Conservation (phyloP, 2,888 invertebrate genomes). For the Mongoloraphidia duomilia region DNA sequence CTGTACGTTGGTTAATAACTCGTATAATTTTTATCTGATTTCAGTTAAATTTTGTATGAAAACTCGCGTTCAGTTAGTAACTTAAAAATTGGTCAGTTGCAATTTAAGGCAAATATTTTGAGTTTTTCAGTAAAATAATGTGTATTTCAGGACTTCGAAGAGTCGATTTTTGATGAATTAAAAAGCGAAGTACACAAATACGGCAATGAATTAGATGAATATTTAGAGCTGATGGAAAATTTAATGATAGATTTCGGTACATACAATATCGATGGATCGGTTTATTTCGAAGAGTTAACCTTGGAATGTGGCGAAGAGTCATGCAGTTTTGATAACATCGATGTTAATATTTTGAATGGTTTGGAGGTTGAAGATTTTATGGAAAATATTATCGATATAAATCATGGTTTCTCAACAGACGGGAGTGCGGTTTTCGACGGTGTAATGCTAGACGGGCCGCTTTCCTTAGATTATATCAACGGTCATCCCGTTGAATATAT, state of each 20-base stretch:
- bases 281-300: slow-evolving; percentile 5
- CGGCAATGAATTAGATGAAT: neutral
- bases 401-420: slow-evolving; percentile 17
- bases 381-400: slow-evolving; percentile 19
- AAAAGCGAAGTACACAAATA: no score
- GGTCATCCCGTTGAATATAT: slow-evolving; percentile 17
- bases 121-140: no score
- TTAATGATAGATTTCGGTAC: neutral
- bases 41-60: no score
- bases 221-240: neutral
- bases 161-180: no score
- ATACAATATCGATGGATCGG: neutral
- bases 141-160: no score
- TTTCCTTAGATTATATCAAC: slow-evolving; percentile 21
- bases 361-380: slow-evolving; percentile 18
- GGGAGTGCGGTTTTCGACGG: slow-evolving; percentile 20
- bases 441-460: slow-evolving; percentile 19
- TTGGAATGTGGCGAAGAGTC: slow-evolving; percentile 6
- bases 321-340: slow-evolving; percentile 18
- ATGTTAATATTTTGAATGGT: slow-evolving; percentile 20
- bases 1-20: no score
- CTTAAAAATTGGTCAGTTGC: no score
- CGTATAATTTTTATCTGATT: no score
- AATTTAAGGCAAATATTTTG: no score
- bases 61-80: no score